phyloP scores from a whole-genome alignment of 2,113 vertebrate genomes.

The Psittacula cyanocephala region DNA sequence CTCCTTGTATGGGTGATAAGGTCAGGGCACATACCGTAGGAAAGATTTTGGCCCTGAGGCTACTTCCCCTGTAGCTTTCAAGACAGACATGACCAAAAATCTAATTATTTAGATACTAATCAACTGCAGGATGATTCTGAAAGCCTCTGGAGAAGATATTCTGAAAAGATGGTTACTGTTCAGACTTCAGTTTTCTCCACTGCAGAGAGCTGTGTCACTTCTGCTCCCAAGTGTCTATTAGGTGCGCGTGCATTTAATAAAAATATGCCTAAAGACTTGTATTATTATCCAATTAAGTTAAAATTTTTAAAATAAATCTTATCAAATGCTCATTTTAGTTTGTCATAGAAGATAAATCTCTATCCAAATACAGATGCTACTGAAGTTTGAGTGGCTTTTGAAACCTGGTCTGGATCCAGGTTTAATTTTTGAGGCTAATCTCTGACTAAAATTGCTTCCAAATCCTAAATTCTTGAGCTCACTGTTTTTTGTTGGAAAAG shows the following conservation, averaged over 20 bases:
- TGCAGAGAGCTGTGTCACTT: not conserved
- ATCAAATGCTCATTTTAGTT: not conserved
- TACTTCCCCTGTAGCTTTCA: conserved; percentile 80
- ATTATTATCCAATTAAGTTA: not conserved
- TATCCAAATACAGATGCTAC: not conserved
- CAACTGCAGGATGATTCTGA: conserved; percentile 87
- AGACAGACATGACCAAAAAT: conserved; percentile 85
- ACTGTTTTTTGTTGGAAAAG: not conserved
- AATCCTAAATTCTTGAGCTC: not conserved
- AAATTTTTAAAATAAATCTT: not conserved
- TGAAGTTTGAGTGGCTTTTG: not conserved
- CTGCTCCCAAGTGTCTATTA: not conserved
- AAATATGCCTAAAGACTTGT: not conserved
- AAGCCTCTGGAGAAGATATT: conserved; percentile 56
- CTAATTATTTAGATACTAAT: conserved; percentile 94
- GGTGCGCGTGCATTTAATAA: not conserved
- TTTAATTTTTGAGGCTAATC: not conserved
- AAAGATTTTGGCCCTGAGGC: conserved; percentile 76
- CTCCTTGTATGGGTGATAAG: conserved; percentile 75
- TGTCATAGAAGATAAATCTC: not conserved
- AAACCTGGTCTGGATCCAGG: not conserved
- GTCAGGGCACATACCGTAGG: conserved; percentile 68
- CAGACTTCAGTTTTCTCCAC: not conserved
- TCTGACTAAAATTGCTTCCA: not conserved
- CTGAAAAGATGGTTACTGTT: conserved; percentile 21